These are phyloP conservation scores for Mirounga angustirostris DNA, from an alignment of 2,113 vertebrate genomes.

Conservation along the genomic window DNA sequence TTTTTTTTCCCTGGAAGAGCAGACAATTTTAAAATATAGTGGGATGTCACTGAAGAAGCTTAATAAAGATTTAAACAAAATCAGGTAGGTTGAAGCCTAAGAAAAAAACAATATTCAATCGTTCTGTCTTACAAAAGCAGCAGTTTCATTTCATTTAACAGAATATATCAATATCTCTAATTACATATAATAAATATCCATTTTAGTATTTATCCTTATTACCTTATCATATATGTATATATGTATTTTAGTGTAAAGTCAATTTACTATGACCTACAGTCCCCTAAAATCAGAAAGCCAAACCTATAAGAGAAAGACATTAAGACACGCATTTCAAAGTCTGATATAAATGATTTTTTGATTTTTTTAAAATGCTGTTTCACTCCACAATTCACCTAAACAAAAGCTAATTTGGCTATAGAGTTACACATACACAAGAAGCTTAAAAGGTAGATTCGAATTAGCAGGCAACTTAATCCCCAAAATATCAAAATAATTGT, in stretches of 20 bases:
- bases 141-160: neutral
- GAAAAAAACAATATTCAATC: neutral
- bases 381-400: neutral
- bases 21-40: constrained; percentile 4
- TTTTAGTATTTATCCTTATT: neutral
- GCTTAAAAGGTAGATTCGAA: neutral
- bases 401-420: neutral
- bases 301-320: neutral
- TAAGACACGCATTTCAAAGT: neutral
- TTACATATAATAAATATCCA: neutral
- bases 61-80: constrained; percentile 18
- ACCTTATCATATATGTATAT: neutral
- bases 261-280: neutral
- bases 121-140: neutral
- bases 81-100: neutral
- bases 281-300: constrained; percentile 30
- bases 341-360: neutral
- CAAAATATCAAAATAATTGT: neutral
- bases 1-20: neutral
- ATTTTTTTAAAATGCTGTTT: constrained; percentile 22
- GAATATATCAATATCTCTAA: neutral
- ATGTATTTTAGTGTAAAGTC: neutral
- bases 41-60: neutral
- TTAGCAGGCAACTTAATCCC: neutral
- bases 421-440: neutral